Conservation (phyloP, 1,140 invertebrate species). For the Drosophila malerkotliana region DNA sequence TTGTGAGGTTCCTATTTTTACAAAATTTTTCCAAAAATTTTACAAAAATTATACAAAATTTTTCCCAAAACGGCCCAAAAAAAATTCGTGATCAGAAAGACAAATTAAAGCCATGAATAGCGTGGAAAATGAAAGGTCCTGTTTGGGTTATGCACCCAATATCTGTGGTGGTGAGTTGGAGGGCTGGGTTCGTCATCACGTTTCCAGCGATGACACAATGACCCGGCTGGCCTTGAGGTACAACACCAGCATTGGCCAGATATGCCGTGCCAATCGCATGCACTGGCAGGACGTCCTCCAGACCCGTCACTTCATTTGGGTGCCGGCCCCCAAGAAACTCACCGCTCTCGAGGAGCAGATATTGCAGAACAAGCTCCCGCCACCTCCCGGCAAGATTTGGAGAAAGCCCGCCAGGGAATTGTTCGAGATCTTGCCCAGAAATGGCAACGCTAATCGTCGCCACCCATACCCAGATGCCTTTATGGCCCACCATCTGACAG, state of each 20-base stretch:
- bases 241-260: constrained; percentile 41
- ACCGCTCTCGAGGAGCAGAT: background rate
- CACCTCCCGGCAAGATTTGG: background rate
- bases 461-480: no score
- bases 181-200: constrained; percentile 33
- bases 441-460: no score
- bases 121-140: background rate
- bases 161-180: constrained; percentile 15
- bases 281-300: constrained; percentile 51
- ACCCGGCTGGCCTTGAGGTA: constrained; percentile 45
- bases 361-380: background rate
- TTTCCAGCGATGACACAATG: constrained; percentile 42
- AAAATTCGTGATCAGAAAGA: background rate
- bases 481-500: no score
- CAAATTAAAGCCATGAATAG: background rate
- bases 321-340: constrained; percentile 14
- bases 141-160: constrained; percentile 15
- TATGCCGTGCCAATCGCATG: constrained; percentile 59
- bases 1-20: no score
- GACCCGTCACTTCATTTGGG: constrained; percentile 45
- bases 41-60: background rate
- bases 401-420: background rate
- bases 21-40: no score
- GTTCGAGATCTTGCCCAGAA: no score
- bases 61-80: background rate